A percentile compares a stretch with the other conserved stretches of the same genome.
These are phyloP conservation scores for Mirounga angustirostris DNA, from an alignment of 2,113 vertebrate genomes.

Conservation along the genomic window DNA sequence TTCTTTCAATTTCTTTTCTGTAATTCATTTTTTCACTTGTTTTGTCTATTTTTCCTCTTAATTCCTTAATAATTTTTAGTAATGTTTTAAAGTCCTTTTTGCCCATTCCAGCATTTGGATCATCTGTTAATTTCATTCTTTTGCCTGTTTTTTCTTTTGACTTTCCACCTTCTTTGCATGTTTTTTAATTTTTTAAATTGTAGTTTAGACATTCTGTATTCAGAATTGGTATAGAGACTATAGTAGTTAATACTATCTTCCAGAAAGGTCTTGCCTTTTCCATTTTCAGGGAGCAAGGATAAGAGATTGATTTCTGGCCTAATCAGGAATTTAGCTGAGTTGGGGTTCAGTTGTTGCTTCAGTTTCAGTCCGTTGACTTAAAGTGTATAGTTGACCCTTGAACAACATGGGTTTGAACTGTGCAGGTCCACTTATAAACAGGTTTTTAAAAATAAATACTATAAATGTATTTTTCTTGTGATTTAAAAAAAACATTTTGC, in stretches of 20 bases:
- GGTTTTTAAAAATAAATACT: too few relatives aligned
- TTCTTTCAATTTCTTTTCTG: too few relatives aligned
- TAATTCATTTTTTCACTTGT: too few relatives aligned
- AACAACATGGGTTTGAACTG: too few relatives aligned
- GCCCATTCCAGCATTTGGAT: neutral
- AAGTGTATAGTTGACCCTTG: neutral
- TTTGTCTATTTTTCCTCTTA: too few relatives aligned
- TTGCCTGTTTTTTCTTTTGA: neutral
- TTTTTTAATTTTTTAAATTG: neutral
- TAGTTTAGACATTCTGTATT: neutral
- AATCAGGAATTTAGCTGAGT: neutral
- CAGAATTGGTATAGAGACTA: neutral
- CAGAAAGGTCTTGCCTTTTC: neutral
- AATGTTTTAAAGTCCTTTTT: neutral
- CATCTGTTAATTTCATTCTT: neutral
- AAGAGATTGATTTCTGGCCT: neutral
- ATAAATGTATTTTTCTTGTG: too few relatives aligned
- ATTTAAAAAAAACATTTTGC: too few relatives aligned
- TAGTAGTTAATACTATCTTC: neutral
- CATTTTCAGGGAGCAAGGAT: neutral
- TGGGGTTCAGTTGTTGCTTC: neutral
- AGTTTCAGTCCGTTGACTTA: neutral
- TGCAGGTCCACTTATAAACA: too few relatives aligned
- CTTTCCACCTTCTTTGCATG: neutral
- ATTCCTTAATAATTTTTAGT: too few relatives aligned